Base-by-base conservation (phyloP, 1,140 invertebrate genomes). In the Onthophagus taurus region DNA sequence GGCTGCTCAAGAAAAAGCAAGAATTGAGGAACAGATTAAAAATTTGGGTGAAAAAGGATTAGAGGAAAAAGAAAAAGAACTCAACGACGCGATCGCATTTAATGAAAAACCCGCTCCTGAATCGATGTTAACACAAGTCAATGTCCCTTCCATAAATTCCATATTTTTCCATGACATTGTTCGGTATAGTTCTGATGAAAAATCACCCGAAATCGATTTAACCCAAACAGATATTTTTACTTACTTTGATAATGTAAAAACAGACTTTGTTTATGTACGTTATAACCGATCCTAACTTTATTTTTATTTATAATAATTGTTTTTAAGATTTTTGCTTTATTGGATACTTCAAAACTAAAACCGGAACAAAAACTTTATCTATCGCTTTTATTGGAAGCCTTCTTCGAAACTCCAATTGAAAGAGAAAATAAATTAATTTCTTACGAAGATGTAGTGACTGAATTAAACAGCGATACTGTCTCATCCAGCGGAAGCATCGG, bases 221-320 rank as follows among this genome's bases (percentile, higher is more conserved):
- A 61, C 65, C 7, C 66, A 78, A 31, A 60, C 85, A n/a, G 83
- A 85, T 14, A 68, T 88, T 38, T 81, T 75, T 55, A 80, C 85
- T 2, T 78, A 85, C 50, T 67, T 90, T 31, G 83, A 91, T 71
- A 76, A 86, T 56, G 66, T 89, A 8, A 76, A 83, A 45, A 86
- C 84, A 1, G 86, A 87, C 58, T 91, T 92, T 70, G 76, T 90
- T 49, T 83, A 89, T 67, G 86, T 90, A 63, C 75, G 80, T 76
- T 36, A 48, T 47, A 13, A 11, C 33, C 33, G 11, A 35, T 16
- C 14, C n/a, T 19, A 2, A 16, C 12, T 8, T 11, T 20, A 2
- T 18, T 20, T 17, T 36, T 4, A 5, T 36, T 11, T 20, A 29
- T 16, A 18, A 13, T 13, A 46, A 41, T 21, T 19, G 41, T 12